phyloP scores from a whole-genome alignment of 2,113 vertebrate species.

The Oreochromis tanganicae region DNA sequence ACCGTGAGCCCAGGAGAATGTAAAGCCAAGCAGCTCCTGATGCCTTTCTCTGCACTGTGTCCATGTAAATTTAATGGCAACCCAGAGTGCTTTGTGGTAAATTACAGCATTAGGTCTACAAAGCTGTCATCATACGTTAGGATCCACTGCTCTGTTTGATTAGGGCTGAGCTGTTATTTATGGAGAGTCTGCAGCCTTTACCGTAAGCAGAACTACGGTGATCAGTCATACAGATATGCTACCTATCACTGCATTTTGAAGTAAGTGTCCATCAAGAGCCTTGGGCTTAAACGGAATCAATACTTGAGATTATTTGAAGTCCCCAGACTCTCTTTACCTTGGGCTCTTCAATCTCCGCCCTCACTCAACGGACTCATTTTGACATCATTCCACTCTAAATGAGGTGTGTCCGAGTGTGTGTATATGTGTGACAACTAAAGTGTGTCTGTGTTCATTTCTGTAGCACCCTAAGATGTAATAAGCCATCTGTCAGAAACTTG shows the following conservation, averaged over 20 bases:
- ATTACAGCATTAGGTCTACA: constrained; percentile 26
- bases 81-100: constrained; percentile 39
- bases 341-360: constrained; percentile 56
- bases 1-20: background rate
- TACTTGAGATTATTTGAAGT: constrained; percentile 64
- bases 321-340: constrained; percentile 55
- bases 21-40: background rate
- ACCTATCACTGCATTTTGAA: constrained; percentile 42
- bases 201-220: constrained; percentile 23
- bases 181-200: constrained; percentile 36
- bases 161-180: constrained; percentile 34
- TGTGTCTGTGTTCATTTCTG: background rate
- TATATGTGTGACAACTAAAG: background rate
- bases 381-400: constrained; percentile 45
- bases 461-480: background rate
- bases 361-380: constrained; percentile 39
- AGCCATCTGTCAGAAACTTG: constrained; percentile 9
- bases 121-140: constrained; percentile 17
- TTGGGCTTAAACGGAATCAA: constrained; percentile 58
- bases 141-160: constrained; percentile 35
- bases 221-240: constrained; percentile 55
- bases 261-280: constrained; percentile 45
- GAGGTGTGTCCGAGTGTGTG: constrained; percentile 13
- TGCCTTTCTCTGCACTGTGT: background rate
- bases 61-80: constrained; percentile 43